Conservation (phyloP, 1,140 invertebrate species). For the Limonius californicus region DNA sequence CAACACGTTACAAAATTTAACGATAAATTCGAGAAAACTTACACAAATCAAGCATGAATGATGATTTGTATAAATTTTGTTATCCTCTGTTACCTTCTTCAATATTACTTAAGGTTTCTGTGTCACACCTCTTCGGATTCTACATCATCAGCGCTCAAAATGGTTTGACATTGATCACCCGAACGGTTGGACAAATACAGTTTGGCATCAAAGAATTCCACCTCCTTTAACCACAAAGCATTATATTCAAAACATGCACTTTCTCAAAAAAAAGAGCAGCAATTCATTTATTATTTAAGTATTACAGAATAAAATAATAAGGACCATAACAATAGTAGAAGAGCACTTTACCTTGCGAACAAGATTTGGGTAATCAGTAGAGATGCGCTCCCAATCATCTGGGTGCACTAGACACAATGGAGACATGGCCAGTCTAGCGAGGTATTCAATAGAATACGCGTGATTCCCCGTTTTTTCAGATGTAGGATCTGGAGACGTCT, state of each 20-base stretch:
- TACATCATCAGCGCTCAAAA: background rate
- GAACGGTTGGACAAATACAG: slow-evolving; percentile 41
- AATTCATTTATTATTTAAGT: too few species aligned
- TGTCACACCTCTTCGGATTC: background rate
- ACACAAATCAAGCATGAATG: too few species aligned
- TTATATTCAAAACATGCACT: too few species aligned
- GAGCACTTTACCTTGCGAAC: slow-evolving; percentile 55
- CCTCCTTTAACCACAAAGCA: slow-evolving; percentile 31
- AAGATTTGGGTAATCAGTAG: slow-evolving; percentile 52
- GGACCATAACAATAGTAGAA: too few species aligned
- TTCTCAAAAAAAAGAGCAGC: too few species aligned
- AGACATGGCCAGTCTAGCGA: slow-evolving; percentile 53
- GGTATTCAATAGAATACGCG: slow-evolving; percentile 52
- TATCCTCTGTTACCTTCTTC: too few species aligned
- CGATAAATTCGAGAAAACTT: too few species aligned
- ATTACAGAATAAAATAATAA: too few species aligned
- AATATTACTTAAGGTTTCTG: background rate
- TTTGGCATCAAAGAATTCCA: slow-evolving; percentile 44
- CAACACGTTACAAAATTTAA: too few species aligned
- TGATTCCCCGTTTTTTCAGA: slow-evolving; percentile 17
- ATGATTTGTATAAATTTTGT: too few species aligned
- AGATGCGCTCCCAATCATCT: slow-evolving; percentile 53
- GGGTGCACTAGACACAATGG: slow-evolving; percentile 53
- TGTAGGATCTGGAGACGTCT: slow-evolving; percentile 11
- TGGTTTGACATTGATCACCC: background rate